Percentiles rank a stretch among this genome's conserved stretches.
These are phyloP conservation scores for Lepidochitona cinerea DNA, from an alignment of 2,888 invertebrate genomes.

Conservation along the genomic window DNA sequence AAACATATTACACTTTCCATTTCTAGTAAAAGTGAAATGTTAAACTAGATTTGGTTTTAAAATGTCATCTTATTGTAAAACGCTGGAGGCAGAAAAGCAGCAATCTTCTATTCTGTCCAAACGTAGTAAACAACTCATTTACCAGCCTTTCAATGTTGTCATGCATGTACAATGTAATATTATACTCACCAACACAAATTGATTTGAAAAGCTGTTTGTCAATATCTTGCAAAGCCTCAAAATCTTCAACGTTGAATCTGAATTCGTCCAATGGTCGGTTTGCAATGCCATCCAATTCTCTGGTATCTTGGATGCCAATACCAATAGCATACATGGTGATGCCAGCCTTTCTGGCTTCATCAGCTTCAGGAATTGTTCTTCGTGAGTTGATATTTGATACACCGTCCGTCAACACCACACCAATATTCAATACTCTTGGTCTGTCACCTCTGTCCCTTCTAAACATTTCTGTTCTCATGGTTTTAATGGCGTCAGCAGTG, in stretches of 20 bases:
- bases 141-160: no score
- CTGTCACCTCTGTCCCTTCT: constrained; percentile 55
- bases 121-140: no score
- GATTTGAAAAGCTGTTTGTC: constrained; percentile 6
- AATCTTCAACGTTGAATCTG: constrained; percentile 38
- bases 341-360: constrained; percentile 26
- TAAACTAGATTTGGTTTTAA: no score
- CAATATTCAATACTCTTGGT: constrained; percentile 47
- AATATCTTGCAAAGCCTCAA: constrained; percentile 35
- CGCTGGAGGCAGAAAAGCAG: no score
- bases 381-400: constrained; percentile 60
- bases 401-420: constrained; percentile 63
- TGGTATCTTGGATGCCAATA: constrained; percentile 45
- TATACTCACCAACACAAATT: not conserved
- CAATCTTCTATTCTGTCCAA: no score
- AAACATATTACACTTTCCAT: no score
- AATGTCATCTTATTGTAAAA: no score
- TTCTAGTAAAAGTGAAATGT: no score
- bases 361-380: constrained; percentile 58
- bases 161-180: no score
- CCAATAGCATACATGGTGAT: constrained; percentile 54
- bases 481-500: constrained; percentile 55
- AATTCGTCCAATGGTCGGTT: constrained; percentile 40
- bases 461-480: constrained; percentile 52
- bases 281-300: constrained; percentile 57